Conservation (phyloP, 2,113 vertebrate genomes). For the Marcusenius ussheri region DNA sequence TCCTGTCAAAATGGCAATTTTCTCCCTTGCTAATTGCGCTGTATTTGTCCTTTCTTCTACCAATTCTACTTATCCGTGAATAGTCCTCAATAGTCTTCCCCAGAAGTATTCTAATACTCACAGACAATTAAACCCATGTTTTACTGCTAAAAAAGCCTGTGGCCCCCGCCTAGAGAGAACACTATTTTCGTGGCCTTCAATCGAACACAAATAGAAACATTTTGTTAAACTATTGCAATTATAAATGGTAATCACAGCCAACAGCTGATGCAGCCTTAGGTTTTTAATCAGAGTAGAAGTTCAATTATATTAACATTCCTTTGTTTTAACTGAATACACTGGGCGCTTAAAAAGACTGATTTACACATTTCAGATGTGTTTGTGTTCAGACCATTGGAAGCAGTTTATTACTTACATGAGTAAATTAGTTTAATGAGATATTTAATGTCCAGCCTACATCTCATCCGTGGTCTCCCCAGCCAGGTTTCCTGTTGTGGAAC, state of each 20-base stretch:
- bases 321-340: neutral
- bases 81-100: neutral
- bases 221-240: neutral
- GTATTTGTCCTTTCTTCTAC: neutral
- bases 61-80: neutral
- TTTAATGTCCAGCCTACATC: neutral
- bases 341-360: neutral
- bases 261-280: neutral
- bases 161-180: neutral
- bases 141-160: neutral
- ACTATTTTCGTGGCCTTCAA: neutral
- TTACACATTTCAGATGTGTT: neutral
- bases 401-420: neutral
- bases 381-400: neutral
- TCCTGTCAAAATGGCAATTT: neutral
- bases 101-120: neutral
- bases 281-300: neutral
- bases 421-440: neutral
- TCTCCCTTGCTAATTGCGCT: neutral
- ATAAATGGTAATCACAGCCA: neutral
- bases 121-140: neutral
- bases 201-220: neutral
- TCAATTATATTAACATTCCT: neutral
- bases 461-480: neutral
- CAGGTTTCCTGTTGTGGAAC: neutral